Base-by-base conservation (phyloP, 2,113 vertebrate genomes). In the Dicentrarchus labrax region DNA sequence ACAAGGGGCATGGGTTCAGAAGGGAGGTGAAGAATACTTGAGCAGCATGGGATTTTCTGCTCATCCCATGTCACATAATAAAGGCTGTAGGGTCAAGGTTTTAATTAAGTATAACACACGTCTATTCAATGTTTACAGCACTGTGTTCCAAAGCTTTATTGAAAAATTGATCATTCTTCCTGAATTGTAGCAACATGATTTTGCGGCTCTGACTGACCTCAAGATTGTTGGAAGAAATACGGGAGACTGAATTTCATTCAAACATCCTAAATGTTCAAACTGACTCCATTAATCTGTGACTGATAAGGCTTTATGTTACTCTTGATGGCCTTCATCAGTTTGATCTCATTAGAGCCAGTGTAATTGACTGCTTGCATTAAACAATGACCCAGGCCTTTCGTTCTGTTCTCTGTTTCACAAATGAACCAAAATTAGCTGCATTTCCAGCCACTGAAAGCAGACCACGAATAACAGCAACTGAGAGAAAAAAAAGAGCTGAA, bases 351-450 rank as follows among this genome's bases (percentile, higher is more conserved):
- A 94, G 78, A 86, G 72, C 45, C 78, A 9, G 57, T 17, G 79
- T 87, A 91, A 93, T 88, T 84, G 84, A 91, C 86, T 91, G 73
- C 85, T 85, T 71, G 69, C 74, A 80, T 91, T 89, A 92, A 92
- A 91, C 88, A 89, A 84, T 93, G 87, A 90, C 89, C 88, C 53
- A 10, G 74, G 68, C 82, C 73, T 51, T 79, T 83, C 51, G 48
- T 73, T 89, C 84, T 82, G 81, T 78, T 76, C 88, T 64, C 76
- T 48, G 67, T 78, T 79, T 84, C 51, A 82, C 83, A 90, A 91
- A 93, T 94, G 75, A 92, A 84, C 85, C 83, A 64, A 77, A 88
- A 91, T 92, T 80, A 91, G 88, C 84, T 86, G 73, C 74, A 51
- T 76, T 83, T 83, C 68, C 12, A 84, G 45, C 50, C 72, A 19